These are phyloP conservation scores for Ceuthmochares aereus DNA, from an alignment of 2,113 vertebrate species.

Conservation along the genomic window DNA sequence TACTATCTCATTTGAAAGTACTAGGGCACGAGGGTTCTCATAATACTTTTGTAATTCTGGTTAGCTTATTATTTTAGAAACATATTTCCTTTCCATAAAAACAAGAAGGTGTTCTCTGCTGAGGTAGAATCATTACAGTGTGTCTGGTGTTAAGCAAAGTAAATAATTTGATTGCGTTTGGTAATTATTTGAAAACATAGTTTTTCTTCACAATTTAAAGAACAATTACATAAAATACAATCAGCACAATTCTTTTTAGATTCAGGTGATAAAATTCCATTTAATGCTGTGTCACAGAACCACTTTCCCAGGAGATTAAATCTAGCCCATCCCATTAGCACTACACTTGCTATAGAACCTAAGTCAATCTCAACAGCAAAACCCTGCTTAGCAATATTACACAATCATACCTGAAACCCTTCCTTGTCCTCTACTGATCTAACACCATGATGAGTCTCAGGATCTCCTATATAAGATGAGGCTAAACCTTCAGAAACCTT, in stretches of 20 bases:
- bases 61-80: background rate
- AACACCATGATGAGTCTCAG: background rate
- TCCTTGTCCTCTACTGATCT: background rate
- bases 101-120: background rate
- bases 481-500: slow-evolving; percentile 1
- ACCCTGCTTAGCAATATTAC: background rate
- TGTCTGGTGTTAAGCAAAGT: background rate
- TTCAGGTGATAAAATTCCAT: background rate
- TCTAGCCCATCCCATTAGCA: background rate
- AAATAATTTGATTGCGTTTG: background rate
- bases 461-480: background rate
- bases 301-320: background rate
- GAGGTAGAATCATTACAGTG: background rate
- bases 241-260: background rate
- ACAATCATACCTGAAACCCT: background rate
- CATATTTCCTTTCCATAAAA: background rate
- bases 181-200: background rate
- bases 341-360: no score
- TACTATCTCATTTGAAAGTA: background rate
- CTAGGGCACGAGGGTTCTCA: fast-evolving
- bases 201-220: background rate
- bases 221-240: background rate
- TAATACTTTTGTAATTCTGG: background rate
- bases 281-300: background rate
- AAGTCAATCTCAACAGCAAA: background rate